Base-by-base conservation (phyloP, 92 coral and sea anemone genomes). In the Zoanthus solanderi region DNA sequence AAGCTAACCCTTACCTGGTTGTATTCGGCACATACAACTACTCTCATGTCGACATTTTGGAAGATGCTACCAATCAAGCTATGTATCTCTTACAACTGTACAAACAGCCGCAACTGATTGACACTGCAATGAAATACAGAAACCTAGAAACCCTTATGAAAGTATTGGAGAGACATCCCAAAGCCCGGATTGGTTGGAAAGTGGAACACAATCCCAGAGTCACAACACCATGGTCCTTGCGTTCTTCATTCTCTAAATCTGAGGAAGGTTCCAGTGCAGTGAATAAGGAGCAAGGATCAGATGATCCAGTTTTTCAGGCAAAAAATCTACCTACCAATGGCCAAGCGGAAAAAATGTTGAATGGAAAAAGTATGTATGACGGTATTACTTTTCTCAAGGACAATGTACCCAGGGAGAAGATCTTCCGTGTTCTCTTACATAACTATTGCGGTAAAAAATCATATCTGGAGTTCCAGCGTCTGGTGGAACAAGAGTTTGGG, bases 161-260 rank as follows among this genome's bases (percentile, higher is more conserved):
- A 75, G 92, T 90, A 6, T 17, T 90, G 84, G 83, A 90, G 56
- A 48, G 14, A 44, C 82, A 90, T 63, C 84, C 85, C 57, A 82
- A 88, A 65, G 92, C 84, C 18, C 88, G 76, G n/a, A 88, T 90
- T 30, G 93, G 93, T 75, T 90, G 93, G 93, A 90, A 90, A 45
- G 93, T 90, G 56, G 93, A 90, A 83, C 93, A 88, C 42, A 69
- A 78, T 15, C 57, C 91, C 34, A 76, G 92, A 45, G 72, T 29
- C 73, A 83, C 50, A 44, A 45, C 65, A 56, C 18, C 30, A 42
- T 50, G 88, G 50, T 63, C 89, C 32, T 77, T 76, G 11, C 88
- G 50, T 58, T 84, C 76, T 45, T 44, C 13, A 89, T 18, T 78
- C 28, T 79, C 78, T 7, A 50, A 87, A 68, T 5, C 63, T 76